These are phyloP conservation scores for Rhincodon typus DNA, from an alignment of 2,797 vertebrate species.

Conservation along the genomic window DNA sequence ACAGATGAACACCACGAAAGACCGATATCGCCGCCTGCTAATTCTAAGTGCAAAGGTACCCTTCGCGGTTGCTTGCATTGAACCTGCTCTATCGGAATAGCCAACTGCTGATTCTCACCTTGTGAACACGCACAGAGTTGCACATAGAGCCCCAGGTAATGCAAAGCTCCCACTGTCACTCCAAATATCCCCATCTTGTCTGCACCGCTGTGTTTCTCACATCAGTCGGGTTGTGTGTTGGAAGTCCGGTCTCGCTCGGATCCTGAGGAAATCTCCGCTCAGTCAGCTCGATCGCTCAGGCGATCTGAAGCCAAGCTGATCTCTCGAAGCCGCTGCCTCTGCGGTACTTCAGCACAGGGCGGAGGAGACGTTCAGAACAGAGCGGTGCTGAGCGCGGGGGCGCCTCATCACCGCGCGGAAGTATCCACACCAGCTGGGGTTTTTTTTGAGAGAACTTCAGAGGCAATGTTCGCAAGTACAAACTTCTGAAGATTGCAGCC, in stretches of 20 bases:
- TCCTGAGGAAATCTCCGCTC: background rate
- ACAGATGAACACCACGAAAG: background rate
- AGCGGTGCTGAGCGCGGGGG: background rate
- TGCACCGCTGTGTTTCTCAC: constrained; percentile 53
- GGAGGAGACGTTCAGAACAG: background rate
- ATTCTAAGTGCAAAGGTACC: constrained; percentile 10
- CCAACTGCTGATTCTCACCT: constrained; percentile 64
- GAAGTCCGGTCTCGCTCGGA: background rate
- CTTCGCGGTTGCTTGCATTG: background rate
- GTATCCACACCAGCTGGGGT: background rate
- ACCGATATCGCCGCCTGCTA: background rate
- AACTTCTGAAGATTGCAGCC: background rate
- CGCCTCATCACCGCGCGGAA: constrained; percentile 19
- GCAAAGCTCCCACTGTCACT: constrained; percentile 76
- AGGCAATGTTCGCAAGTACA: too few relatives aligned
- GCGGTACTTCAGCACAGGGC: background rate
- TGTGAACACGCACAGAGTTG: constrained; percentile 75
- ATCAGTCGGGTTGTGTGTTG: constrained; percentile 47
- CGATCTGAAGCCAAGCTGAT: background rate
- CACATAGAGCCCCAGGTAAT: constrained; percentile 84
- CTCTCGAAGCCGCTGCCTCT: background rate
- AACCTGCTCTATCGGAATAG: background rate
- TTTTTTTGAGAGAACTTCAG: background rate
- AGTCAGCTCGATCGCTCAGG: background rate
- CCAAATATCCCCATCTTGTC: constrained; percentile 71